Conservation (phyloP, 2,888 invertebrate species). For the Melipona bicolor region DNA sequence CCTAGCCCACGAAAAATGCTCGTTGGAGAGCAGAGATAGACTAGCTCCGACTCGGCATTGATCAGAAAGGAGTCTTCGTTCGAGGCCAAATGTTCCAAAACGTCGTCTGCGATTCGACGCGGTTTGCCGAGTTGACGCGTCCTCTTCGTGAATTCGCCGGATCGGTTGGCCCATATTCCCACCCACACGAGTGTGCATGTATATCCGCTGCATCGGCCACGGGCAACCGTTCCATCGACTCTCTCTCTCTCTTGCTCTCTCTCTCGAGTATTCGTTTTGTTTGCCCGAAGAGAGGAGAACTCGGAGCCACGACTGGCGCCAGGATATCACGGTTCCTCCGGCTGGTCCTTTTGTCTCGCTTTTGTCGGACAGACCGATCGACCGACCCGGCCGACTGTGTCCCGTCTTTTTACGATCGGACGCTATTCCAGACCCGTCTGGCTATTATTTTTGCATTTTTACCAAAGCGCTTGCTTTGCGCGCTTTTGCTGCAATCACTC, state of each 20-base stretch:
- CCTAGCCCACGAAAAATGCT: too few species aligned
- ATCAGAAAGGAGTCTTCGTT: background rate
- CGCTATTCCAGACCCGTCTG: constrained; percentile 10
- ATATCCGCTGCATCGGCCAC: constrained; percentile 50
- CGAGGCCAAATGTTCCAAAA: constrained; percentile 17
- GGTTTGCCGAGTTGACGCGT: constrained; percentile 27
- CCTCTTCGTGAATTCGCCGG: constrained; percentile 46
- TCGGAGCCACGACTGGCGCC: constrained; percentile 70
- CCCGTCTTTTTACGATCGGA: constrained; percentile 52
- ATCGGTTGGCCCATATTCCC: constrained; percentile 53
- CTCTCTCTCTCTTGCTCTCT: background rate
- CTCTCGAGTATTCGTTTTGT: constrained; percentile 53
- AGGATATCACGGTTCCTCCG: constrained; percentile 64
- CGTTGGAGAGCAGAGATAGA: background rate
- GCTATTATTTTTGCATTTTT: constrained; percentile 58
- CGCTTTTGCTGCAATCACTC: constrained; percentile 23
- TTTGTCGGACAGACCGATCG: constrained; percentile 51
- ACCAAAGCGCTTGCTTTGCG: constrained; percentile 29
- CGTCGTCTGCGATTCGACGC: constrained; percentile 33
- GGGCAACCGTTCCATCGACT: constrained; percentile 3
- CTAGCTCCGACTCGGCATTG: background rate
- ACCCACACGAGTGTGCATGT: constrained; percentile 20
- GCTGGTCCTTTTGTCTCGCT: constrained; percentile 51
- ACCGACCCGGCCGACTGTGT: constrained; percentile 21
- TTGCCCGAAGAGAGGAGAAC: constrained; percentile 40